Evolutionary conservation across 53 echinoderm and acorn worm genomes (phyloP).

Genomic region (Antedon mediterranea): DNA sequence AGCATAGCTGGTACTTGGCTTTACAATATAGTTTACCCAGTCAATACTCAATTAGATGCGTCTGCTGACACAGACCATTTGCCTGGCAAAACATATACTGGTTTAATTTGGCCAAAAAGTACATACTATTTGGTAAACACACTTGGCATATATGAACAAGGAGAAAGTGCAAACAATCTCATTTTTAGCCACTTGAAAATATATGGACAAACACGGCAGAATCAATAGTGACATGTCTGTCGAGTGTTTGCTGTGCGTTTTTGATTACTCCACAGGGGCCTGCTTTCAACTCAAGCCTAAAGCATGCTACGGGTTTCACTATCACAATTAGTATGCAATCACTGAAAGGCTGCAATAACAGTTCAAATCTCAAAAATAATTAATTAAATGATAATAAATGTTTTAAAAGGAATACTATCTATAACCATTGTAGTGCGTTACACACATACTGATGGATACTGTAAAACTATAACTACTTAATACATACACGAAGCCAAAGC

Average conservation of each 20-base stretch:
- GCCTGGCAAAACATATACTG: neutral
- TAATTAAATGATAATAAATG: too few species aligned
- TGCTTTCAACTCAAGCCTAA: neutral
- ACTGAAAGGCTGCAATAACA: neutral
- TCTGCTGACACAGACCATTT: neutral
- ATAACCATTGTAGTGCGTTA: too few species aligned
- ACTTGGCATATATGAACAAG: neutral
- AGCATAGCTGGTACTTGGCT: neutral
- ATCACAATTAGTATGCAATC: neutral
- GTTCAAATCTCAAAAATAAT: too few species aligned
- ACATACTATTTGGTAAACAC: neutral
- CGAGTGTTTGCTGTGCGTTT: neutral
- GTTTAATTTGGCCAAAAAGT: neutral
- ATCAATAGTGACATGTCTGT: neutral
- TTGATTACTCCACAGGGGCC: neutral
- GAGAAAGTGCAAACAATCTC: neutral
- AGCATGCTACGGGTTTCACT: neutral
- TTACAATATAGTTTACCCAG: neutral
- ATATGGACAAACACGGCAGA: neutral
- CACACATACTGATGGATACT: too few species aligned
- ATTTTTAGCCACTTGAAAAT: neutral
- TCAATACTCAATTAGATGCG: neutral
- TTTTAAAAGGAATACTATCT: too few species aligned
- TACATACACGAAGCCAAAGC: too few species aligned
- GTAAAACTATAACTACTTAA: too few species aligned